Evolutionary conservation across 2,797 vertebrate genomes (phyloP), one percentile per base, ranked within the genome.

Genomic region (Gymnodraco acuticeps): DNA sequence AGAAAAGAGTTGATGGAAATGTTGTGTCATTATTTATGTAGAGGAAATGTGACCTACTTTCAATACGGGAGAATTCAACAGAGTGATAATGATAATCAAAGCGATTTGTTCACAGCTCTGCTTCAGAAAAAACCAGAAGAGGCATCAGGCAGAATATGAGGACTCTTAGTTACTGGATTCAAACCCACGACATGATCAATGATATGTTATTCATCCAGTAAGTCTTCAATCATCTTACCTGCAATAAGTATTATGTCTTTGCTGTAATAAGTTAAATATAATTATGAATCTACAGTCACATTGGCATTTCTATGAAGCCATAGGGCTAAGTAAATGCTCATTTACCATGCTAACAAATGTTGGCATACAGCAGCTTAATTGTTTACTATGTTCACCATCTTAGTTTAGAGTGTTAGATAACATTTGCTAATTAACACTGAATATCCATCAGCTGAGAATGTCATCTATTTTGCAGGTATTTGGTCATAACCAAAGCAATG

Each of bases 31-130:
- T 64, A 80, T 82, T 80, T 80, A 85, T 85, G 64, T 50, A 79
- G 69, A 59, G 55, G 23, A 78, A 83, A 74, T 78, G 62, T 91
- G 89, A 92, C 87, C 88, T 82, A 90, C 66, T 87, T 93, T 88
- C 72, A 67, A 15, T 4, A 4, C 16, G 55, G 58, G 50, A 60
- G 70, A 52, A 72, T 67, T 72, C 58, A 65, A 70, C 20, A 47
- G 77, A 56, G 59, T 78, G 77, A 75, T 78, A 64, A 73, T 47
- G 20, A 38, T 38, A 38, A 38, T 38, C 33, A 38, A 38, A 38
- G 33, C 8, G 33, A 60, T 64, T 82, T 58, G 55, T 62, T 78
- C 58, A 70, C 43, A 60, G 77, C 54, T 67, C 73, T 80, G 71
- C 51, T 50, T 64, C 41, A 69, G 61, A 56, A 31, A 47, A 45